Base-by-base conservation (phyloP, 2,113 vertebrate species). In the Emydocephalus ijimae region DNA sequence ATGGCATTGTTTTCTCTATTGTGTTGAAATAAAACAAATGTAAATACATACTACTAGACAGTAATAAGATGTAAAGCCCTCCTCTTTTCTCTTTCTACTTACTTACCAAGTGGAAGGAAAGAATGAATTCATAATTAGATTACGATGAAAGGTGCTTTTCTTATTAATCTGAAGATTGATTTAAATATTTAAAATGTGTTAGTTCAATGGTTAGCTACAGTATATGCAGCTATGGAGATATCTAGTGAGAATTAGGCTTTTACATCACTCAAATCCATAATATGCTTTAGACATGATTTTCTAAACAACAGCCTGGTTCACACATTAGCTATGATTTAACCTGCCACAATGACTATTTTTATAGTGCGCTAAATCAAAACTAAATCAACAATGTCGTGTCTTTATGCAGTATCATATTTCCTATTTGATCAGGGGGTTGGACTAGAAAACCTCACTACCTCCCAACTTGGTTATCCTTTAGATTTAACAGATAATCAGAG, bases 1-100 rank as follows among this genome's bases (percentile, higher is more conserved):
- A 95, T 91, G 85, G 94, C 95, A 95, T 95, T 94, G 93, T 96
- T 92, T 95, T 95, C 87, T 85, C 18, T 96, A 94, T 90, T 86
- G 92, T 96, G 92, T 92, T 91, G 15, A 52, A 43, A n/a, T 54
- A 45, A 52, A 61, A 26, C 24, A 64, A 61, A 48, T 48, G 5
- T 87, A 50, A 91, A 59, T 26, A 9, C 55, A 29, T 39, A 43
- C 26, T 26, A 43, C 0, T 90, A 15, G 14, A 74, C 64, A 74
- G 34, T 74, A 74, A 74, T 74, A 74, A 74, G 5, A 74, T 74
- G n/a, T 34, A 74, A 74, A 74, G n/a, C 10, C 4, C 59, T 10
- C 10, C 11, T 12, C 10, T 64, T 29, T 11, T 12, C 64, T n/a
- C 64, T 34, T 10, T 29, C 12, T 34, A 34, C 64, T 69, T 69